Evolutionary conservation across 2,797 vertebrate species (phyloP), one percentile per base, ranked within the genome.

Genomic region (Alfaro cultratus): DNA sequence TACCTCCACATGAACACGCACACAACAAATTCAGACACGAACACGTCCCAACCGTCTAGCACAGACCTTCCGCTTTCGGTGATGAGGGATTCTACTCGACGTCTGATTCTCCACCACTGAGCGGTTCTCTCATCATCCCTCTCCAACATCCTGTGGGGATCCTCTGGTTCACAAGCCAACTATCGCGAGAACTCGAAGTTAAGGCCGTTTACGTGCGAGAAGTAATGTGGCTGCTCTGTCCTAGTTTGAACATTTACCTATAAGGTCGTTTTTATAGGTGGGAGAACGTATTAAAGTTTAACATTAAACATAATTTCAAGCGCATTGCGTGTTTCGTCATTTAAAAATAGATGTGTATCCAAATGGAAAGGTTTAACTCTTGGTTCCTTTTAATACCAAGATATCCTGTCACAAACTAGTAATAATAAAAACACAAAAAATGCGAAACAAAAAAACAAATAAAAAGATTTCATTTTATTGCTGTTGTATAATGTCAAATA

Each of bases 101-200:
- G 75, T 84, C 76, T 78, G 74, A 46, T 81, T 89, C 75, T 83
- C 73, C 78, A 85, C 77, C 84, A 51, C 85, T 53, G 68, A 81
- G 46, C 78, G 83, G 81, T 81, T 89, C 84, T 86, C 90, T 83
- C 90, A 87, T 88, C 92, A 88, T 89, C 89, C 85, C 85, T 34
- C 77, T 49, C 82, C 89, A 84, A 85, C 86, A 89, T 87, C 88
- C 85, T 82, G 92, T 80, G 85, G 73, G 36, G 83, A 74, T 74
- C 77, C 75, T 75, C 85, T 80, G 88, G 86, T 75, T 87, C 79
- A 64, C 76, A 46, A 81, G 39, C 73, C 80, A 94, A 92, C 43
- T 85, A 94, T 96, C 96, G 95, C 95, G 95, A 96, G 95, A 95
- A 29, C 77, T 64, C 49, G 74, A 36, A 46, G 74, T 53, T 74